Evolutionary conservation across 92 coral and sea anemone genomes (phyloP), one percentile per base, ranked within the genome.

Genomic region (Paramuricea clavata): DNA sequence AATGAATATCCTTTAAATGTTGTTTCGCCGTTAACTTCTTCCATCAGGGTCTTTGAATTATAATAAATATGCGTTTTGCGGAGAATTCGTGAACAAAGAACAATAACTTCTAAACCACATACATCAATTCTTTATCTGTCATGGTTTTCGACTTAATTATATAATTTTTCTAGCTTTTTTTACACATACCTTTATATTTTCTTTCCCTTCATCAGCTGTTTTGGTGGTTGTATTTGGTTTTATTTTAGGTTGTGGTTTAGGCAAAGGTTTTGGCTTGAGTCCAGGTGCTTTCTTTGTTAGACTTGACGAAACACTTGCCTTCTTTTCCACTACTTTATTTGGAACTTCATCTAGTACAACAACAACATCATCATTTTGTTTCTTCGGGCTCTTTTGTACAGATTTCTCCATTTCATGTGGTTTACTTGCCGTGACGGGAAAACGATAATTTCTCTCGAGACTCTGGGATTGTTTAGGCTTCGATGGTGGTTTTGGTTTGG

Each of bases 191-290:
- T 31, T 52, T 17, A 49, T n/a, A 26, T 79, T 59, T 39, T 79
- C 84, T 23, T 79, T 79, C 54, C 84, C 47, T 78, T 78, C 69
- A 4, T 31, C 83, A 12, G 35, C 36, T 5, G 64, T 44, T 28
- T 74, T 74, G 15, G 60, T 28, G 26, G 30, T 44, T 6, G 13
- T 17, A 12, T 49, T 56, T 30, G 67, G 81, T n/a, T 12, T 70
- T 74, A 36, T 5, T 60, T 47, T 43, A 23, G 28, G 6, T 15
- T 74, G 49, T 35, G 84, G 84, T 79, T 79, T 79, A 5, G 84
- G 84, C 49, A 79, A 60, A 23, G 84, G 72, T 57, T 79, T 79
- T 78, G 69, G 90, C 9, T 26, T 61, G 17, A 82, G 72, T 56
- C 32, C 74, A 21, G 73, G 80, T 69, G 50, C 34, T 76, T 79